Evolutionary conservation across 2,113 vertebrate genomes (phyloP), one percentile per base, ranked within the genome.

Genomic region (Melanerpes aurifrons): DNA sequence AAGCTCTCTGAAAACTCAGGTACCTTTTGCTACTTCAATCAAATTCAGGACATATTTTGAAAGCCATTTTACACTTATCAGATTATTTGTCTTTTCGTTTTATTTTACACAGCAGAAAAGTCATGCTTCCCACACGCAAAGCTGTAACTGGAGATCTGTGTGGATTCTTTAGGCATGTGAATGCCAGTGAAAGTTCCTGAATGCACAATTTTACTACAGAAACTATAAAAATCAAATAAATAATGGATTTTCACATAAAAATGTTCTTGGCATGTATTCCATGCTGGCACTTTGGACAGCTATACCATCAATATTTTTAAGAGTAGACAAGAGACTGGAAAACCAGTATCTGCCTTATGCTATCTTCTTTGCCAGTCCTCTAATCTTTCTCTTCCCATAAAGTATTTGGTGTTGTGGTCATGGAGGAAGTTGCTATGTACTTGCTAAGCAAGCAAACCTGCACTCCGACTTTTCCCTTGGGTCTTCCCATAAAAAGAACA

Each of bases 361-460:
- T 59, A 80, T 17, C 12, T 54, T 54, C 57, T 62, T n/a, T 88
- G 57, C 32, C 31, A 82, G 28, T 40, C 24, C 32, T 68, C 70
- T 47, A 14, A 70, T 47, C 35, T 74, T 63, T 64, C 64, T 50
- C 75, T 7, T 76, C 37, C 57, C 0, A 0, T 58, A 45, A 87
- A 31, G 22, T 61, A 69, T 10, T 45, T 0, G 1, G 13, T 37
- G 47, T 86, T 84, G 69, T 87, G 53, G 81, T 81, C 3, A 1
- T 4, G 37, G n/a, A 91, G 47, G 35, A 89, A 63, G 53, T 26
- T 84, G 89, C 35, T 77, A 47, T 1, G 3, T 17, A 54, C 73
- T 83, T 90, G 71, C 35, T 71, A 74, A 81, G 53, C 69, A 86
- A 92, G 47, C 50, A 95, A 86, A 90, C 61, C 35, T 59, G n/a